Percentiles rank a stretch among this genome's conserved stretches.
These are phyloP conservation scores for Epinotia nisella DNA, from an alignment of 2,888 invertebrate species.

Conservation along the genomic window DNA sequence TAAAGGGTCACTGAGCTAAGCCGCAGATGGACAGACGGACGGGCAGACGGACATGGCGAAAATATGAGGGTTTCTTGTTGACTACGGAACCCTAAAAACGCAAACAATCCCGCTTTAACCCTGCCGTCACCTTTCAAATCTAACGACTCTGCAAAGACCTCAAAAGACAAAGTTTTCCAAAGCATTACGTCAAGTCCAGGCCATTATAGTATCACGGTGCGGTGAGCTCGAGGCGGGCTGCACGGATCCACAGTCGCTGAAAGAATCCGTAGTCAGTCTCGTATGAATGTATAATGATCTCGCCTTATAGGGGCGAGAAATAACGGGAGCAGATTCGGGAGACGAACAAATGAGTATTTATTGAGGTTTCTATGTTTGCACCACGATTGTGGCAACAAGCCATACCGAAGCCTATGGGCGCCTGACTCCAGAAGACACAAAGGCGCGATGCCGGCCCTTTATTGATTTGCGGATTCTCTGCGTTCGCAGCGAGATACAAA, in stretches of 20 bases:
- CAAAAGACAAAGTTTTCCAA: constrained; percentile 52
- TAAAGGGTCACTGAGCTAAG: too few relatives aligned
- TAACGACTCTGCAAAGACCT: constrained; percentile 44
- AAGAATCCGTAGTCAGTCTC: constrained; percentile 72
- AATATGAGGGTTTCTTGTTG: too few relatives aligned
- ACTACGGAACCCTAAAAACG: too few relatives aligned
- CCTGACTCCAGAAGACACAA: too few relatives aligned
- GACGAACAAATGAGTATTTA: neutral
- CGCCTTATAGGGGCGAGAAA: constrained; percentile 7
- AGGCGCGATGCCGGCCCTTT: too few relatives aligned
- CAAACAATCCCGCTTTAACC: neutral
- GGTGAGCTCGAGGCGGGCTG: constrained; percentile 67
- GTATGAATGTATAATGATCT: constrained; percentile 53
- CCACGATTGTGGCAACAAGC: too few relatives aligned
- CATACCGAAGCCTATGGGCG: too few relatives aligned
- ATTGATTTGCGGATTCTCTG: too few relatives aligned
- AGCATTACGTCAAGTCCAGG: constrained; percentile 56
- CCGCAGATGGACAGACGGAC: too few relatives aligned
- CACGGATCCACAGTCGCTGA: constrained; percentile 53
- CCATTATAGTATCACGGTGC: constrained; percentile 82
- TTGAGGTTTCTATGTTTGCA: too few relatives aligned
- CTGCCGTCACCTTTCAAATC: constrained; percentile 22
- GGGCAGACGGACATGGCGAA: too few relatives aligned
- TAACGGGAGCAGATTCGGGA: neutral
- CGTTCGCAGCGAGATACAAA: too few relatives aligned